Evolutionary conservation across 2,888 invertebrate genomes (phyloP).

Genomic region (Acanthosepion lycidas): DNA sequence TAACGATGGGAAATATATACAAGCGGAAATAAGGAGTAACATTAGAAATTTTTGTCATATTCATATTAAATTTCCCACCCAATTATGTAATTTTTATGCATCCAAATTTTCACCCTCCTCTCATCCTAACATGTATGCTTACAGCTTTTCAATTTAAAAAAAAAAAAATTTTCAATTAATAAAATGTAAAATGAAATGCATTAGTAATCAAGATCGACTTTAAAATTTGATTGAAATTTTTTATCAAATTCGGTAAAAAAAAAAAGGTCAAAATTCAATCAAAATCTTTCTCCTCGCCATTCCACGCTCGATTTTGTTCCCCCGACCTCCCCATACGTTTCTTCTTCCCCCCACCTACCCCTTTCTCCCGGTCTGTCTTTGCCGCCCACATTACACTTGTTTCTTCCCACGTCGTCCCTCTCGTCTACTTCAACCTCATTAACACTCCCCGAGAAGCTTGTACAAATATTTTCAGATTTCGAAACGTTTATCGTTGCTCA

Average conservation of each 20-base stretch:
- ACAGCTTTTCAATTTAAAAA: neutral
- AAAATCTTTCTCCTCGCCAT: no score
- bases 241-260: no score
- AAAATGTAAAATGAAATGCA: neutral
- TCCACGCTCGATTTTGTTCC: neutral
- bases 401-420: neutral
- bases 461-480: neutral
- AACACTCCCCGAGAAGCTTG: neutral
- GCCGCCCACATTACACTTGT: neutral
- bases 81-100: neutral
- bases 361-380: neutral
- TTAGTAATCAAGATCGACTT: neutral
- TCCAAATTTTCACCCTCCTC: neutral
- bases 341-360: neutral
- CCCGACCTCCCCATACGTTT: neutral
- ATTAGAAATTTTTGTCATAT: neutral
- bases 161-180: neutral
- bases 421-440: neutral
- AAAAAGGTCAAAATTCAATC: neutral
- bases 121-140: neutral
- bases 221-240: neutral
- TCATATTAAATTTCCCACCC: neutral
- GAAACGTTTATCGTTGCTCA: no score
- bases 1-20: neutral
- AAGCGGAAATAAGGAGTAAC: neutral